Evolutionary conservation across 2,113 vertebrate genomes (phyloP).

Genomic region (Leucosticte australis): DNA sequence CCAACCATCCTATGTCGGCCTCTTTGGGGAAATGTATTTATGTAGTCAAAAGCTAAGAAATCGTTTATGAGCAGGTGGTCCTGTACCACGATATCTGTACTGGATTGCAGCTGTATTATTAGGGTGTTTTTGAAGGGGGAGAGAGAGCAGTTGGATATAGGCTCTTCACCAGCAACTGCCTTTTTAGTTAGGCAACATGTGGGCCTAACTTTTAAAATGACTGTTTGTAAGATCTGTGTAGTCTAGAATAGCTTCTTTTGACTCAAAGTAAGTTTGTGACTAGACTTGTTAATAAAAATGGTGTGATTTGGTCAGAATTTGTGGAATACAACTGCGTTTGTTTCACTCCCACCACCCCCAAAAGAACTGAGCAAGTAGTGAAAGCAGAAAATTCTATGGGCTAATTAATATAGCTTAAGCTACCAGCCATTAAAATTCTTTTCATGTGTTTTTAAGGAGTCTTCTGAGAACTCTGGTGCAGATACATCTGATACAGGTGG

Average conservation of each 20-base stretch:
- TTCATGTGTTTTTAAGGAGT: conserved; percentile 2
- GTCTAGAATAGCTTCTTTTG: background rate
- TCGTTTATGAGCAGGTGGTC: background rate
- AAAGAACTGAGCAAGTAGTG: background rate
- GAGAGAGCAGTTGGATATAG: background rate
- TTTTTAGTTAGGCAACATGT: background rate
- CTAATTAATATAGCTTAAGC: background rate
- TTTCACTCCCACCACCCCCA: fast-evolving
- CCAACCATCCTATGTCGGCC: background rate
- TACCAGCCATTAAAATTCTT: background rate
- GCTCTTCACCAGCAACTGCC: background rate
- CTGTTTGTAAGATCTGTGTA: background rate
- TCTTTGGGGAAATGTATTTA: background rate
- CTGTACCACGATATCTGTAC: background rate
- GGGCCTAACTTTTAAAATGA: background rate
- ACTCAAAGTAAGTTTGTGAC: background rate
- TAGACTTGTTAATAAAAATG: background rate
- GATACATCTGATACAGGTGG: background rate
- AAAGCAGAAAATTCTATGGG: background rate
- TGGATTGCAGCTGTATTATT: background rate
- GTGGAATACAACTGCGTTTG: background rate
- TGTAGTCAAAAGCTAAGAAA: background rate
- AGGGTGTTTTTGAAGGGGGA: background rate
- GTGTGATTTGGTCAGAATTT: background rate
- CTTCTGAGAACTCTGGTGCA: background rate